A percentile compares a stretch with the other conserved stretches of the same genome.
Evolutionary conservation across 2,888 invertebrate species (phyloP).

Genomic region (Notodonta ziczac): DNA sequence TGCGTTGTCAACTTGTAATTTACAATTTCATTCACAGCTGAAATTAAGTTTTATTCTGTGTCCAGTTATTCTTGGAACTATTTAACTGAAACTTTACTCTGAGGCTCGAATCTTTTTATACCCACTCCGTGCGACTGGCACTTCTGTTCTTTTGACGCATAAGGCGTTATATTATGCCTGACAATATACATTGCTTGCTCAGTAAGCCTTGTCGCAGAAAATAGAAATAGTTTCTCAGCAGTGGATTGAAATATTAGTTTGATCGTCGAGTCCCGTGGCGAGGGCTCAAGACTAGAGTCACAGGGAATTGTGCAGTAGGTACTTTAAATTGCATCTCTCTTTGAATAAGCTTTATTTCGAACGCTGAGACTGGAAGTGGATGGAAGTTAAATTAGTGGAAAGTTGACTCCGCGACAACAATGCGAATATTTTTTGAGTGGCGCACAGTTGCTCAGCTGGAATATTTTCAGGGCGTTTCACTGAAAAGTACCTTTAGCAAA

Average conservation of each 20-base stretch:
- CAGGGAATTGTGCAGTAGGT: slow-evolving; percentile 38
- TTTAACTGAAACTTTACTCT: slow-evolving; percentile 42
- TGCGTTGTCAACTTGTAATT: slow-evolving; percentile 18
- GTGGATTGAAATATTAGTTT: slow-evolving; percentile 18
- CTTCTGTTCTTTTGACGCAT: slow-evolving; percentile 29
- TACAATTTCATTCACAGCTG: slow-evolving; percentile 23
- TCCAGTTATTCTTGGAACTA: slow-evolving; percentile 32
- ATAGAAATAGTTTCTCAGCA: slow-evolving; percentile 14
- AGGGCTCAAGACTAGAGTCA: slow-evolving; percentile 20
- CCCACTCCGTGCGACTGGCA: slow-evolving; percentile 27
- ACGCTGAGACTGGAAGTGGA: slow-evolving; percentile 24
- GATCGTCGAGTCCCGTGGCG: slow-evolving; percentile 12
- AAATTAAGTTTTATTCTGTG: slow-evolving; percentile 35
- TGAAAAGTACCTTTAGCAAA: background rate
- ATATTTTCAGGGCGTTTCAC: background rate
- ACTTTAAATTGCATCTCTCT: slow-evolving; percentile 44
- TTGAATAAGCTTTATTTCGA: slow-evolving; percentile 37
- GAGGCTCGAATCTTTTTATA: slow-evolving; percentile 29
- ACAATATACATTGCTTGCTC: slow-evolving; percentile 27
- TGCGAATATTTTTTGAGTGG: slow-evolving; percentile 13
- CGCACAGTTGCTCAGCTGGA: background rate
- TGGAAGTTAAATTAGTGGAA: slow-evolving; percentile 37
- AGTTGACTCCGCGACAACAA: slow-evolving; percentile 25
- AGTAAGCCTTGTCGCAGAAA: slow-evolving; percentile 1
- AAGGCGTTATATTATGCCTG: slow-evolving; percentile 15